Evolutionary conservation across 1,140 invertebrate species (phyloP).

Genomic region (Tetraneura akinire): DNA sequence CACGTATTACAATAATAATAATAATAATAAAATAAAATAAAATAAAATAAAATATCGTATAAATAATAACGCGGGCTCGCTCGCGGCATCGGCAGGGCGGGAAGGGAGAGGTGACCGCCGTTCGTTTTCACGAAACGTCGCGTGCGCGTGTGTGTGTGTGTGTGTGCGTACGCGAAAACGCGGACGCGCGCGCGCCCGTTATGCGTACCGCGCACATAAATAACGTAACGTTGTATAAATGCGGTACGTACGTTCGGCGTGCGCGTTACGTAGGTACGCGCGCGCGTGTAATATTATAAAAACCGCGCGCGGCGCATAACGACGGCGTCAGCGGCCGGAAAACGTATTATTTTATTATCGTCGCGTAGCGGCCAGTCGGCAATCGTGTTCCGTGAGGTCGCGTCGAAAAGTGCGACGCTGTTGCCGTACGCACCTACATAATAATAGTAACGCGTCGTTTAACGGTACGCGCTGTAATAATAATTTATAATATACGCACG

Average conservation of each 20-base stretch:
- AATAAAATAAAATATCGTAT: too few species aligned
- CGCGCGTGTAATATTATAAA: conserved; percentile 9
- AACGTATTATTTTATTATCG: neutral
- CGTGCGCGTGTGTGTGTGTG: neutral
- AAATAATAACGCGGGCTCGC: neutral
- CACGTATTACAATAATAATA: conserved; percentile 9
- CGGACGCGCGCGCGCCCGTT: conserved; percentile 1
- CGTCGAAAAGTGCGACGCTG: neutral
- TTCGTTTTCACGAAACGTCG: too few species aligned
- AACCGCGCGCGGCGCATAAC: conserved; percentile 11
- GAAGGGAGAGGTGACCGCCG: neutral
- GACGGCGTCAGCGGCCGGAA: neutral
- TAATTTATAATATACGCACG: too few species aligned
- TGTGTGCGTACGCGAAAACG: neutral
- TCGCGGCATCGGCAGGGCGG: neutral
- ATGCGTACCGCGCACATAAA: too few species aligned
- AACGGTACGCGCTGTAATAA: neutral
- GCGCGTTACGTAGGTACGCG: too few species aligned
- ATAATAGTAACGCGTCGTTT: neutral
- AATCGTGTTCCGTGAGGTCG: neutral
- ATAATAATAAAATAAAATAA: too few species aligned
- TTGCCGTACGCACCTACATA: neutral
- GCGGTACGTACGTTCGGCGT: too few species aligned
- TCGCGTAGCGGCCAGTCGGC: neutral
- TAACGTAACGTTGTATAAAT: too few species aligned